These are phyloP conservation scores for Oscheius sp. DNA, from an alignment of 2,888 invertebrate genomes.

Conservation along the genomic window DNA sequence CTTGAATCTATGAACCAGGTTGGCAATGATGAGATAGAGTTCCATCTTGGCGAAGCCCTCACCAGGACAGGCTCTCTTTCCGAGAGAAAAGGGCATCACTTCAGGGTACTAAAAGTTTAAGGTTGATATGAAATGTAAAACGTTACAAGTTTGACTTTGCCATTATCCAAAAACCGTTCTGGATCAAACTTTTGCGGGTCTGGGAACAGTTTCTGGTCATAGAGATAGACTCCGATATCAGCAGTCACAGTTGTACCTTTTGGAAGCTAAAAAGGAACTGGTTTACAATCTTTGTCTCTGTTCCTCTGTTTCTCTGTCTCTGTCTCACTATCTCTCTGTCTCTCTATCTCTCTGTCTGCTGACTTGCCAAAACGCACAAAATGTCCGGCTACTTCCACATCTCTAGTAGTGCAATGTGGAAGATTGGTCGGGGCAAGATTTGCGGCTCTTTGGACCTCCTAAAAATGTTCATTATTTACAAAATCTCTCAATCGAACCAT, in stretches of 20 bases:
- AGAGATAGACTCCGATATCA: neutral
- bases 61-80: conserved; percentile 41
- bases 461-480: conserved; percentile 6
- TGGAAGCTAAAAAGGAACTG: conserved; percentile 2
- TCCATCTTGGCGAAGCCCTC: conserved; percentile 47
- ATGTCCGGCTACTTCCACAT: conserved; percentile 41
- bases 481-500: conserved; percentile 37
- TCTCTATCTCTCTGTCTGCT: too few species aligned
- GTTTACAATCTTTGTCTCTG: too few species aligned
- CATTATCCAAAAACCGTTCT: conserved; percentile 61
- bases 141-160: conserved; percentile 47
- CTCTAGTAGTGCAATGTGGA: conserved; percentile 42
- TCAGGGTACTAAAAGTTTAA: conserved; percentile 15
- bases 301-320: too few species aligned
- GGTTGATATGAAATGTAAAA: neutral
- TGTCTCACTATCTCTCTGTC: too few species aligned
- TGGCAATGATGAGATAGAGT: conserved; percentile 39
- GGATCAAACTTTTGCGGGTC: conserved; percentile 62
- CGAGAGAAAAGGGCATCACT: conserved; percentile 42
- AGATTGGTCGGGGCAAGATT: conserved; percentile 51
- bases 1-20: conserved; percentile 41
- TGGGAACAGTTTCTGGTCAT: conserved; percentile 46
- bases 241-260: conserved; percentile 19
- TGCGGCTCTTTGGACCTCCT: conserved; percentile 46
- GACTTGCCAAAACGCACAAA: neutral